A percentile compares a stretch with the other conserved stretches of the same genome.
Conservation (phyloP, 2,797 vertebrate genomes). For the Fringilla coelebs region DNA sequence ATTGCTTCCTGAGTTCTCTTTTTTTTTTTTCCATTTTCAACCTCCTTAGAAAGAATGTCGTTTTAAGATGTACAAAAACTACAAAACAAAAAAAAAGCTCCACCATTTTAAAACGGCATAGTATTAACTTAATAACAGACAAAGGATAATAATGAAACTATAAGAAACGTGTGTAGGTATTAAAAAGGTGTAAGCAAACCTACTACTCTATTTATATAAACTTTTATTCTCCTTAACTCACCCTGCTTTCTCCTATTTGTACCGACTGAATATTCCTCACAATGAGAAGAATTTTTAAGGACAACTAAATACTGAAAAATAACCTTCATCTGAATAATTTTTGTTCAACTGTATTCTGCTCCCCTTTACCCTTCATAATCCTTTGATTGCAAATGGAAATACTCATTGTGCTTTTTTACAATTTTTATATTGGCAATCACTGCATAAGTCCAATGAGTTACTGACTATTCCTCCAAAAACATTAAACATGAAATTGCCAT, state of each 20-base stretch:
- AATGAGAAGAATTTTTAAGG: background rate
- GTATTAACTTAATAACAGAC: background rate
- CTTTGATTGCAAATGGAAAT: background rate
- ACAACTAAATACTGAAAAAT: background rate
- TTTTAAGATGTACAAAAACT: background rate
- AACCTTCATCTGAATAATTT: background rate
- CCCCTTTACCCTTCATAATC: background rate
- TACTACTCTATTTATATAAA: background rate
- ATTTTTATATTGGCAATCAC: background rate
- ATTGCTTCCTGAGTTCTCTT: slow-evolving; percentile 5
- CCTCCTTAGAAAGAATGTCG: background rate
- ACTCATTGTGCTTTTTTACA: background rate
- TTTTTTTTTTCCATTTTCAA: background rate
- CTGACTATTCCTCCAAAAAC: background rate
- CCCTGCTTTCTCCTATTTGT: background rate
- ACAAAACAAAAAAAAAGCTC: background rate
- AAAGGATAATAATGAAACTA: background rate
- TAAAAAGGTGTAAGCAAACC: background rate
- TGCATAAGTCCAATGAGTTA: background rate
- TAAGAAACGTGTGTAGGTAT: background rate
- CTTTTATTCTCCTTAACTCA: background rate
- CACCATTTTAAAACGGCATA: background rate
- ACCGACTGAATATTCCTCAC: background rate
- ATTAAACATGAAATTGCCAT: background rate
- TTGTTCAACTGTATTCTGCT: background rate